These are phyloP conservation scores for Dinoponera quadriceps DNA, from an alignment of 1,140 invertebrate genomes.

Conservation along the genomic window DNA sequence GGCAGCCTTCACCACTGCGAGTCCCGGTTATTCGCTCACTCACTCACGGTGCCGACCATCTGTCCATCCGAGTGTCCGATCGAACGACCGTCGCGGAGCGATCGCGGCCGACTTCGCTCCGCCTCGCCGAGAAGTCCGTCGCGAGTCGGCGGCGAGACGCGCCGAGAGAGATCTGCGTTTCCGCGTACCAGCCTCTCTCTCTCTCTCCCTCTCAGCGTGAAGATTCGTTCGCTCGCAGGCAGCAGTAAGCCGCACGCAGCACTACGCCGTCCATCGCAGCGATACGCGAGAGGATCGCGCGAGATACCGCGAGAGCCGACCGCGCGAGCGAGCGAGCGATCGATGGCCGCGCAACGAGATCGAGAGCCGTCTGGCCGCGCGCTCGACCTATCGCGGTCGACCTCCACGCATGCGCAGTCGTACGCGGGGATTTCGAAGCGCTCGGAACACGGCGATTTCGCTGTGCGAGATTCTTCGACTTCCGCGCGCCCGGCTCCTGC, in stretches of 20 bases:
- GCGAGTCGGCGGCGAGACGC: conserved; percentile 1
- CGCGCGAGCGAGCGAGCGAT: neutral
- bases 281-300: conserved; percentile 19
- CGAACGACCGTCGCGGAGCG: conserved; percentile 20
- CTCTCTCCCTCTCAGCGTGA: conserved; percentile 45
- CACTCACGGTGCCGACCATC: neutral
- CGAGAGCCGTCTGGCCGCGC: neutral
- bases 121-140: conserved; percentile 18
- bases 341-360: neutral
- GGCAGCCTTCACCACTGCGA: neutral
- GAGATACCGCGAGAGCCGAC: neutral
- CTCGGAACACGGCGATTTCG: no score
- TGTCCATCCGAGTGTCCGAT: neutral
- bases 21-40: conserved; percentile 19
- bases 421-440: no score
- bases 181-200: conserved; percentile 2
- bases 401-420: no score
- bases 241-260: conserved; percentile 47
- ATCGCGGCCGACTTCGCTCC: conserved; percentile 48
- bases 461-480: no score
- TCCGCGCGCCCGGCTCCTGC: no score
- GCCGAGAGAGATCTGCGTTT: conserved; percentile 17
- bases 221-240: conserved; percentile 34
- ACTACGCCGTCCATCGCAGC: conserved; percentile 39
- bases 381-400: neutral